These are phyloP conservation scores for Steinernema carpocapsae DNA, from an alignment of 2,888 invertebrate species.

Conservation along the genomic window DNA sequence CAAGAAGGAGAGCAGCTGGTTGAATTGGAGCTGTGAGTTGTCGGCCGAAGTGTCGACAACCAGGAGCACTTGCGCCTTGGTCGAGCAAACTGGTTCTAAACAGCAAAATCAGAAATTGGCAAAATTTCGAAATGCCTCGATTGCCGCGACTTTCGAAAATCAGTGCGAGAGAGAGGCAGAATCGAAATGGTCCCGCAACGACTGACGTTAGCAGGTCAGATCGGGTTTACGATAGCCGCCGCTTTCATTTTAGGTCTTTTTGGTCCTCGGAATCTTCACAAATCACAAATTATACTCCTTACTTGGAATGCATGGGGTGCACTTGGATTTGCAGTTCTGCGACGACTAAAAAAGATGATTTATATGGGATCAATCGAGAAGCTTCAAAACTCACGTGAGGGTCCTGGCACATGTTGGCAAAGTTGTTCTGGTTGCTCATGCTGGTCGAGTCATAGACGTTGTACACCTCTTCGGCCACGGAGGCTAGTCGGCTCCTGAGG, in stretches of 20 bases:
- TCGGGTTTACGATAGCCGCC: too few relatives aligned
- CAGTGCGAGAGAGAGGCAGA: too few relatives aligned
- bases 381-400: neutral
- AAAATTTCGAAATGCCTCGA: too few relatives aligned
- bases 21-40: conserved; percentile 1
- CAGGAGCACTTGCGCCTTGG: neutral
- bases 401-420: neutral
- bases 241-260: too few relatives aligned
- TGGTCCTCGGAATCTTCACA: too few relatives aligned
- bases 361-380: neutral
- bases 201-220: too few relatives aligned
- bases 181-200: too few relatives aligned
- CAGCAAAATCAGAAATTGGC: too few relatives aligned
- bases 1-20: conserved; percentile 25
- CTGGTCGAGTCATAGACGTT: neutral
- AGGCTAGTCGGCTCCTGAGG: neutral
- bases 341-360: too few relatives aligned
- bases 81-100: neutral
- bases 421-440: neutral
- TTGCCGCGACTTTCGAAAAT: too few relatives aligned
- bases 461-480: neutral
- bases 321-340: neutral
- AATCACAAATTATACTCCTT: too few relatives aligned
- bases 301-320: too few relatives aligned
- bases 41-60: conserved; percentile 23